A percentile compares a stretch with the other conserved stretches of the same genome.
These are phyloP conservation scores for Drosophila nigrodunni DNA, from an alignment of 1,140 invertebrate genomes.

Conservation along the genomic window DNA sequence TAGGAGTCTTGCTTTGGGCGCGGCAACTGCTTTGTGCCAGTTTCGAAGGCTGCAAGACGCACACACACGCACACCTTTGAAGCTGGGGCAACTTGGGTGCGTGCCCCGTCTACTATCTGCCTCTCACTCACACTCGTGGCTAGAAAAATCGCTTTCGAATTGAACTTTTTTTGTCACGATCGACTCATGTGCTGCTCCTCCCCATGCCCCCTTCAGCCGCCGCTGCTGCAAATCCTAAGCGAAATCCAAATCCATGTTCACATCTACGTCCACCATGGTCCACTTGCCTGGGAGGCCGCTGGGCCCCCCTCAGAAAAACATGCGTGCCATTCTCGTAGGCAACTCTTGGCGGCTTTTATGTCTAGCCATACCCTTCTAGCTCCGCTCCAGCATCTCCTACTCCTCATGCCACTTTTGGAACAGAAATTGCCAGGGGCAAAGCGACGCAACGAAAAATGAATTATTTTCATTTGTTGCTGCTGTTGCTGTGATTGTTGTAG, in stretches of 20 bases:
- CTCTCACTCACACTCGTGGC: slow-evolving; percentile 16
- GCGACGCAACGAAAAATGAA: slow-evolving; percentile 76
- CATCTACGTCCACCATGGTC: slow-evolving; percentile 10
- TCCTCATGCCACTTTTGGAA: slow-evolving; percentile 3
- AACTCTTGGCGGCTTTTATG: slow-evolving; percentile 27
- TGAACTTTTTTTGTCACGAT: slow-evolving; percentile 79
- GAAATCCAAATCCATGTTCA: slow-evolving; percentile 19
- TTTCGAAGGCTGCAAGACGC: slow-evolving; percentile 71
- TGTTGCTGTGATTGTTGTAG: slow-evolving; percentile 39
- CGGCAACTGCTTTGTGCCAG: slow-evolving; percentile 64
- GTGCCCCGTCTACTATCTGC: slow-evolving; percentile 49
- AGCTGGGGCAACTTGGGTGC: slow-evolving; percentile 62
- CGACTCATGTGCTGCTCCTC: slow-evolving; percentile 14
- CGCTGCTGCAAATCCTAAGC: not conserved
- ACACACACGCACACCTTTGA: slow-evolving; percentile 66
- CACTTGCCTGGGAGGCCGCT: slow-evolving; percentile 29
- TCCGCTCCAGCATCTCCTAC: not conserved
- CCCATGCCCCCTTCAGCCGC: slow-evolving; percentile 2
- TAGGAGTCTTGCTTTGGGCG: slow-evolving; percentile 49
- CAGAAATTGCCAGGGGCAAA: slow-evolving; percentile 68
- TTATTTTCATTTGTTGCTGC: slow-evolving; percentile 73
- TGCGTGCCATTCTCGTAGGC: slow-evolving; percentile 62
- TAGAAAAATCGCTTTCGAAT: slow-evolving; percentile 68
- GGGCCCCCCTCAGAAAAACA: slow-evolving; percentile 18
- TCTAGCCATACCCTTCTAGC: not conserved